phyloP scores from a whole-genome alignment of 1,140 invertebrate species.

The Drosophila willistoni region DNA sequence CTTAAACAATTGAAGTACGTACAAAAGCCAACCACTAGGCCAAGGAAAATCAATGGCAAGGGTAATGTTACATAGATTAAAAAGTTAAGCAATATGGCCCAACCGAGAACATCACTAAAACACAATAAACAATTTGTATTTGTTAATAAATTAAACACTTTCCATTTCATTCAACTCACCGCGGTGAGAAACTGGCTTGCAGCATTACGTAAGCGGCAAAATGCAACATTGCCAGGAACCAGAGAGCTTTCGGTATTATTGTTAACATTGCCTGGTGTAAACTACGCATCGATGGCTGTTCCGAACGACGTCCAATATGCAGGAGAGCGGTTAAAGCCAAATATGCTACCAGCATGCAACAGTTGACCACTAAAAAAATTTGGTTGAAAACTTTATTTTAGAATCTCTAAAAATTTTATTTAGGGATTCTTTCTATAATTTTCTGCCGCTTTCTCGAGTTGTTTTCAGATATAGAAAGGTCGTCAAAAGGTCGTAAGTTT shows the following conservation, averaged over 20 bases:
- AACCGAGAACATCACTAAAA: constrained; percentile 85
- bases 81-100: constrained; percentile 92
- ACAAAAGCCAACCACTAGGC: constrained; percentile 84
- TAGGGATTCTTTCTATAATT: too few relatives aligned
- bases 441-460: too few relatives aligned
- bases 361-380: constrained; percentile 53
- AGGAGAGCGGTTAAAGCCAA: constrained; percentile 56
- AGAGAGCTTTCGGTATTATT: constrained; percentile 57
- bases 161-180: constrained; percentile 37
- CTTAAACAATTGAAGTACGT: constrained; percentile 86
- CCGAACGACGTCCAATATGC: constrained; percentile 59
- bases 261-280: constrained; percentile 57
- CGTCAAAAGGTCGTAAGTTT: too few relatives aligned
- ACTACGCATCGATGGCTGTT: constrained; percentile 47
- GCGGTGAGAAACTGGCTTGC: constrained; percentile 61
- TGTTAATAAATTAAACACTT: not conserved
- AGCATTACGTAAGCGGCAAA: constrained; percentile 64
- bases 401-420: too few relatives aligned
- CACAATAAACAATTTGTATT: not conserved
- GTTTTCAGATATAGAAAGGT: too few relatives aligned
- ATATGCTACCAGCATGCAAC: constrained; percentile 62
- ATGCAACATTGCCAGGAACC: constrained; percentile 61
- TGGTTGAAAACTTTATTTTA: too few relatives aligned
- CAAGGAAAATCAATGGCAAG: constrained; percentile 86
- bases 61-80: constrained; percentile 93